phyloP scores from a whole-genome alignment of 1,140 invertebrate genomes.

The Atopsyche davidsoni region DNA sequence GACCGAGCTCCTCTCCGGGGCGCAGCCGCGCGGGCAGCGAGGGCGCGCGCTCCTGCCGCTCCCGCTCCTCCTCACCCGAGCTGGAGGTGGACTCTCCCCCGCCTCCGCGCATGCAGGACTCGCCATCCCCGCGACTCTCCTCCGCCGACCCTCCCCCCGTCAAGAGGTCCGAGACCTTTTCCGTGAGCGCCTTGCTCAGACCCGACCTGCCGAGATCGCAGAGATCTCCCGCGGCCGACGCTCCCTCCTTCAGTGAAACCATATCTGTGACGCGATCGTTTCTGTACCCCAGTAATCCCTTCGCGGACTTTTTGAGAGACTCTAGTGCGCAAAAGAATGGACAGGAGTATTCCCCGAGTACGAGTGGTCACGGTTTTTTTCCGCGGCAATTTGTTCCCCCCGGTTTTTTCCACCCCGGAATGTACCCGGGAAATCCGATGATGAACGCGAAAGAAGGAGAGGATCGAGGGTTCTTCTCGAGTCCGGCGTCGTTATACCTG shows the following conservation, averaged over 20 bases:
- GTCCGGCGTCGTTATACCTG: constrained; percentile 55
- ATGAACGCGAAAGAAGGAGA: constrained; percentile 39
- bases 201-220: constrained; percentile 63
- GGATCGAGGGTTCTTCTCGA: constrained; percentile 45
- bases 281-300: constrained; percentile 54
- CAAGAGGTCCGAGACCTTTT: constrained; percentile 72
- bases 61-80: constrained; percentile 59
- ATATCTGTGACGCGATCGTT: constrained; percentile 50
- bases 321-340: constrained; percentile 34
- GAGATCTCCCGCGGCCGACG: constrained; percentile 43
- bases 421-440: constrained; percentile 34
- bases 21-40: constrained; percentile 42
- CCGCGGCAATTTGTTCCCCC: constrained; percentile 40
- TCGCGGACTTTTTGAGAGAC: constrained; percentile 52
- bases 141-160: constrained; percentile 40
- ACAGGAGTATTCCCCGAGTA: constrained; percentile 35
- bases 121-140: constrained; percentile 49
- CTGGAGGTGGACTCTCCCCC: constrained; percentile 65
- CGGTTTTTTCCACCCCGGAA: constrained; percentile 35
- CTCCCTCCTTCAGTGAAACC: constrained; percentile 47
- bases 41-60: constrained; percentile 46
- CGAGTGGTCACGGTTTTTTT: constrained; percentile 32
- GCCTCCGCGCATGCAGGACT: constrained; percentile 41
- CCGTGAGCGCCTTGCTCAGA: constrained; percentile 67
- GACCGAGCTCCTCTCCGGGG: constrained; percentile 42